phyloP scores from a whole-genome alignment of 1,140 invertebrate genomes.

The Papilio aristodemus region DNA sequence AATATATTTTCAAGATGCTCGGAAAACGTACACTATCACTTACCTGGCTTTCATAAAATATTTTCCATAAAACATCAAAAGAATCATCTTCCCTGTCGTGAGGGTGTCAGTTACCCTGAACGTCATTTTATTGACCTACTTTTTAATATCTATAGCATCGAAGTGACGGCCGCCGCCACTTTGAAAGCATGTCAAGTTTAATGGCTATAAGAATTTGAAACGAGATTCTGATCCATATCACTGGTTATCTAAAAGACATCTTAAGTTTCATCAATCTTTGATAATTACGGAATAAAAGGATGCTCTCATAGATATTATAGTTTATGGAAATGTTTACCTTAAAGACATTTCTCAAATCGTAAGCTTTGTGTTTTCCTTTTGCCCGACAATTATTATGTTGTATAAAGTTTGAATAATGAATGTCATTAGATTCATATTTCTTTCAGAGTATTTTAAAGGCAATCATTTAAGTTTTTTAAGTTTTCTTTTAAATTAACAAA shows the following conservation, averaged over 20 bases:
- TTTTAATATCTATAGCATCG: slow-evolving; percentile 17
- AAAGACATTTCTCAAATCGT: too few species aligned
- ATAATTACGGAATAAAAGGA: neutral
- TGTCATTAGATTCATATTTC: too few species aligned
- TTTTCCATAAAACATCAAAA: slow-evolving; percentile 14
- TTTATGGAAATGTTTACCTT: too few species aligned
- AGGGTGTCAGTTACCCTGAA: slow-evolving; percentile 8
- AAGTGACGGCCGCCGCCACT: slow-evolving; percentile 17
- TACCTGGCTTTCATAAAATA: slow-evolving; percentile 9
- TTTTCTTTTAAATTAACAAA: too few species aligned
- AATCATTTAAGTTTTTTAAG: too few species aligned
- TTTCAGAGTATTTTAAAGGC: too few species aligned
- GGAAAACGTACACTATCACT: too few species aligned
- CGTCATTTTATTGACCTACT: slow-evolving; percentile 28
- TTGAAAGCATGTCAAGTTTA: slow-evolving; percentile 30
- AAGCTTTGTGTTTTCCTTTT: too few species aligned
- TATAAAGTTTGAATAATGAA: too few species aligned
- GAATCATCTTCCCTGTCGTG: neutral
- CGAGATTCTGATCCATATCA: slow-evolving; percentile 17
- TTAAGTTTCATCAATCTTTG: neutral
- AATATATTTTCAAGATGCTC: too few species aligned
- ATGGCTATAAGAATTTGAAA: slow-evolving; percentile 26
- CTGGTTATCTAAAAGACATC: neutral
- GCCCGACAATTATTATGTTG: too few species aligned
- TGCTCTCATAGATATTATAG: neutral